phyloP scores from a whole-genome alignment of 2,113 vertebrate species.

The Scophthalmus maximus region DNA sequence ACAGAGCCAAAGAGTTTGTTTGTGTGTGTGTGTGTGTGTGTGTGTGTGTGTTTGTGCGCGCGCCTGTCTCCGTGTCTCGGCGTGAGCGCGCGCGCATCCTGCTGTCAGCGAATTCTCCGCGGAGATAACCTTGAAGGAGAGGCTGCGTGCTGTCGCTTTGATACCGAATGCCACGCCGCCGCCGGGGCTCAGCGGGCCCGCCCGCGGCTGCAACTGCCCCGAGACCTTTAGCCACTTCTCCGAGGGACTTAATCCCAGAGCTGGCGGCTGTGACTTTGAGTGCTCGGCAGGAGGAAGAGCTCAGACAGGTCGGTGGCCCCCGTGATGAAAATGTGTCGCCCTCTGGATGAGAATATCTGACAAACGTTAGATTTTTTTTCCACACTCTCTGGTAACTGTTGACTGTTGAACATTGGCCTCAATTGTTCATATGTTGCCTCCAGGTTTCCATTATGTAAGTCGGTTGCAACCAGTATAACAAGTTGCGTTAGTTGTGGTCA shows the following conservation, averaged over 20 bases:
- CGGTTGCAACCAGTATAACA: too few species aligned
- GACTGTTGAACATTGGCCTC: too few species aligned
- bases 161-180: conserved; percentile 65
- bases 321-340: neutral
- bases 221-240: conserved; percentile 61
- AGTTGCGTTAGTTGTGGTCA: too few species aligned
- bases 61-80: conserved; percentile 31
- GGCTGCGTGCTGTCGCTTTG: conserved; percentile 59
- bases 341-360: neutral
- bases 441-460: too few species aligned
- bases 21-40: conserved; percentile 29
- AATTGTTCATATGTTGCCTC: too few species aligned
- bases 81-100: conserved; percentile 44
- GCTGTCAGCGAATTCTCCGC: conserved; percentile 75
- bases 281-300: neutral
- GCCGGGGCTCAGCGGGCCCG: conserved; percentile 47
- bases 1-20: conserved; percentile 5
- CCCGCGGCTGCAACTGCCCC: conserved; percentile 44
- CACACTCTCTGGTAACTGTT: too few species aligned
- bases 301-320: conserved; percentile 2
- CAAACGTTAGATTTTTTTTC: too few species aligned
- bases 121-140: conserved; percentile 79
- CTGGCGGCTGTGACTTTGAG: conserved; percentile 24
- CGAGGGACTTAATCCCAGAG: conserved; percentile 56
- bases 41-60: conserved; percentile 27